These are phyloP conservation scores for Colossoma macropomum DNA, from an alignment of 2,113 vertebrate species.

Conservation along the genomic window DNA sequence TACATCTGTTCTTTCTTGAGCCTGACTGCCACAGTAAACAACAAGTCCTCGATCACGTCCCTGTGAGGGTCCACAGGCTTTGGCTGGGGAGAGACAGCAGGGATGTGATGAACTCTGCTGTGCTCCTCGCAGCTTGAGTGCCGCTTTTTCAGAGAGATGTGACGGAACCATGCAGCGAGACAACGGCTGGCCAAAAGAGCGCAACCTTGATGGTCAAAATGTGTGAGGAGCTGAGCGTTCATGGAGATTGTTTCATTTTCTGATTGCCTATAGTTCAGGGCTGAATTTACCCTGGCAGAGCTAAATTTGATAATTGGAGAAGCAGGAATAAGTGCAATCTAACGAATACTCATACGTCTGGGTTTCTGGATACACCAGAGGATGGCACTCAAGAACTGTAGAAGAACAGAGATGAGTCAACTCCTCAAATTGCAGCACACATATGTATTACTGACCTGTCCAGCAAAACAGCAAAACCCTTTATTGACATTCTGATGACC, in stretches of 20 bases:
- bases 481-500: not conserved
- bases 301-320: not conserved
- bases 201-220: not conserved
- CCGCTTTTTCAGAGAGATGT: not conserved
- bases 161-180: not conserved
- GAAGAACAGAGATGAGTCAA: not conserved
- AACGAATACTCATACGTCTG: not conserved
- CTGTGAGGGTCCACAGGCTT: not conserved
- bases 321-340: not conserved
- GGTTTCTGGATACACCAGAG: not conserved
- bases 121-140: not conserved
- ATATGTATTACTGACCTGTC: not conserved
- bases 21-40: not conserved
- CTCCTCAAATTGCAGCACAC: not conserved
- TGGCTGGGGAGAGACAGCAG: not conserved
- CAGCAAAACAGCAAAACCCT: not conserved
- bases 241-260: not conserved
- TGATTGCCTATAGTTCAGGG: not conserved
- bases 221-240: not conserved
- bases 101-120: not conserved
- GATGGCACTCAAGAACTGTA: slow-evolving; percentile 22
- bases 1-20: not conserved
- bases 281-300: not conserved
- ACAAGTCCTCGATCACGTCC: not conserved
- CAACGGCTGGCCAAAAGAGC: not conserved